These are phyloP conservation scores for Galbula dea DNA, from an alignment of 2,113 vertebrate species.

Conservation along the genomic window DNA sequence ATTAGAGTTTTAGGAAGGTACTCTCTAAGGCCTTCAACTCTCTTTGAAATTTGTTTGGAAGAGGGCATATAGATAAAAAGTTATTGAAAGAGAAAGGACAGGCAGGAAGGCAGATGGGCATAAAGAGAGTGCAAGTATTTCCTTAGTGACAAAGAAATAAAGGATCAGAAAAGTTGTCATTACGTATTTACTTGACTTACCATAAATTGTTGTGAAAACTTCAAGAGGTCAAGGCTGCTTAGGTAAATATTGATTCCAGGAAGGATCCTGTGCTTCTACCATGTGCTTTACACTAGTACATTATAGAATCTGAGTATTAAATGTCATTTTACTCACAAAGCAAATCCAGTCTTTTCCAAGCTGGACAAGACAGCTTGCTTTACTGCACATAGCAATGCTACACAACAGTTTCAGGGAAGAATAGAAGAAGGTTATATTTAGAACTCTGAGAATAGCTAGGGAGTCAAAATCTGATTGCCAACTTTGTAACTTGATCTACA, in stretches of 20 bases:
- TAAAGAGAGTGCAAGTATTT: not conserved
- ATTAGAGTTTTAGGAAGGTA: not conserved
- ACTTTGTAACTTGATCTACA: slow-evolving; percentile 20
- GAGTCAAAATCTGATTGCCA: slow-evolving; percentile 17
- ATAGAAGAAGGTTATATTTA: slow-evolving; percentile 16
- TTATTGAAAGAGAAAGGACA: not conserved
- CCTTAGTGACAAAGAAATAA: not conserved
- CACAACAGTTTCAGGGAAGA: not conserved
- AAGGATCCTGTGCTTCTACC: not conserved
- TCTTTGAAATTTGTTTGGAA: not conserved
- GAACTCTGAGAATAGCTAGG: slow-evolving; percentile 9
- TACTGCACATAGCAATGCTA: not conserved
- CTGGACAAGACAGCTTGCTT: not conserved
- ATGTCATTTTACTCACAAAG: not conserved
- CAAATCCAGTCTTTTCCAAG: not conserved
- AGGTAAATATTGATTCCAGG: not conserved
- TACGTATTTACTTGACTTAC: not conserved
- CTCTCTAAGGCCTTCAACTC: not conserved
- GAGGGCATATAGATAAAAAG: not conserved
- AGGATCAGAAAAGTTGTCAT: not conserved
- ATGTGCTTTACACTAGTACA: not conserved
- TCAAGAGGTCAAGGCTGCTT: not conserved
- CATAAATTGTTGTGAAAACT: not conserved
- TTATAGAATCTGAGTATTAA: not conserved
- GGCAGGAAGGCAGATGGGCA: not conserved